Percentiles rank a stretch among this genome's conserved stretches.
phyloP scores from a whole-genome alignment of 2,113 vertebrate genomes.

The Cyanocitta stelleri region DNA sequence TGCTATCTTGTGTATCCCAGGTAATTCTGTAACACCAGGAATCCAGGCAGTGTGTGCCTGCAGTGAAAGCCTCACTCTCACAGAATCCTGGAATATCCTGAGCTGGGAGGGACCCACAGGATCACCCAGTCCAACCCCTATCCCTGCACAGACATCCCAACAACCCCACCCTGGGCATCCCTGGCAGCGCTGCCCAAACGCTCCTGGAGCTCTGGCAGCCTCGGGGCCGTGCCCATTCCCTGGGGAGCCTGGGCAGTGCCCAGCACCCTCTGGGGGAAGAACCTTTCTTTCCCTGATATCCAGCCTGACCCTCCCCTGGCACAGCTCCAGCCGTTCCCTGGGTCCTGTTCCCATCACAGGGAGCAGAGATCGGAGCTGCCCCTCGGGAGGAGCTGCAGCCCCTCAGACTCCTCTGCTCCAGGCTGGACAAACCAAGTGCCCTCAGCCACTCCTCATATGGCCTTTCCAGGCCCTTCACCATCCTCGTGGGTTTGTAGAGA shows the following conservation, averaged over 20 bases:
- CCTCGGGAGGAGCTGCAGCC: neutral
- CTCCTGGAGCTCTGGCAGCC: neutral
- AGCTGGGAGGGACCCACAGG: neutral
- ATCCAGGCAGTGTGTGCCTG: neutral
- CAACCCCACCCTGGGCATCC: neutral
- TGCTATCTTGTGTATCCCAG: neutral
- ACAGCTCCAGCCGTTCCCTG: neutral
- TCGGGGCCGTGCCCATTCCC: neutral
- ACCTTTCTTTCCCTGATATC: neutral
- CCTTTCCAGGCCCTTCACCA: neutral
- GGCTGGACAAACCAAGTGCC: neutral
- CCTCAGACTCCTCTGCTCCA: neutral
- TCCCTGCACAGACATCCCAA: neutral
- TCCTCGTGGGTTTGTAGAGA: neutral
- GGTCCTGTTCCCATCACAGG: neutral
- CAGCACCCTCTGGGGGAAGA: neutral
- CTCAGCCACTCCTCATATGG: neutral
- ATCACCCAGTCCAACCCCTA: fast-evolving
- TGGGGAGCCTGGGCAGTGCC: neutral
- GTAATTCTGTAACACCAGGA: neutral
- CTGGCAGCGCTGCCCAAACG: neutral
- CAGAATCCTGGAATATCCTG: fast-evolving
- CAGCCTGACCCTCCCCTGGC: fast-evolving
- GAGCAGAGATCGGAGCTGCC: fast-evolving
- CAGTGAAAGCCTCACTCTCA: neutral